phyloP scores from a whole-genome alignment of 37 sponge, comb jelly and placozoan species.

The Diacarnus erythraeanus region DNA sequence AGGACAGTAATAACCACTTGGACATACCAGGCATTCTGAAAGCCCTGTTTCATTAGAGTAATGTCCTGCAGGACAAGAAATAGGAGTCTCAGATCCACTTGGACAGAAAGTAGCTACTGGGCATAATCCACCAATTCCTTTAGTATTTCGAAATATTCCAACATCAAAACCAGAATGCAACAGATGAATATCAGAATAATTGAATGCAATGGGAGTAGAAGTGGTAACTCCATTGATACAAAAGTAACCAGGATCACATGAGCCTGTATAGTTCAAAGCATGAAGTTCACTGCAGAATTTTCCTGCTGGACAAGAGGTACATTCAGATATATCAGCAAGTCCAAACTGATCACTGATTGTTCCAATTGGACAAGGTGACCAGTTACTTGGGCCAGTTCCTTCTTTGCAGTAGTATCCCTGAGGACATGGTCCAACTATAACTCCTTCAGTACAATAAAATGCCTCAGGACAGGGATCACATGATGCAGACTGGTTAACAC shows the following conservation, averaged over 20 bases:
- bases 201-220: not conserved
- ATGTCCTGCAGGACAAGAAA: not conserved
- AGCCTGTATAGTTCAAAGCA: constrained; percentile 2
- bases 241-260: constrained; percentile 4
- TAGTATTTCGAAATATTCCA: not conserved
- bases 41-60: not conserved
- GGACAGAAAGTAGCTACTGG: constrained; percentile 5
- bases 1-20: too few relatives aligned
- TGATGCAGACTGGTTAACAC: too few relatives aligned
- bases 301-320: not conserved
- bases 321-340: not conserved
- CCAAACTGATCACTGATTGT: too few relatives aligned
- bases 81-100: not conserved
- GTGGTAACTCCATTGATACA: not conserved
- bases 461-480: too few relatives aligned
- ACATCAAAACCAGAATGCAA: not conserved
- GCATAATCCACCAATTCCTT: constrained; percentile 17
- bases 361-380: too few relatives aligned
- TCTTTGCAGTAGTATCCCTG: too few relatives aligned
- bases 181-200: not conserved
- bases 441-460: too few relatives aligned
- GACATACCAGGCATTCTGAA: not conserved
- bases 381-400: too few relatives aligned
- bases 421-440: too few relatives aligned
- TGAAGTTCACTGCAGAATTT: constrained; percentile 1